Base-by-base conservation (phyloP, 2,113 vertebrate genomes). In the Psilopsiagon aurifrons region DNA sequence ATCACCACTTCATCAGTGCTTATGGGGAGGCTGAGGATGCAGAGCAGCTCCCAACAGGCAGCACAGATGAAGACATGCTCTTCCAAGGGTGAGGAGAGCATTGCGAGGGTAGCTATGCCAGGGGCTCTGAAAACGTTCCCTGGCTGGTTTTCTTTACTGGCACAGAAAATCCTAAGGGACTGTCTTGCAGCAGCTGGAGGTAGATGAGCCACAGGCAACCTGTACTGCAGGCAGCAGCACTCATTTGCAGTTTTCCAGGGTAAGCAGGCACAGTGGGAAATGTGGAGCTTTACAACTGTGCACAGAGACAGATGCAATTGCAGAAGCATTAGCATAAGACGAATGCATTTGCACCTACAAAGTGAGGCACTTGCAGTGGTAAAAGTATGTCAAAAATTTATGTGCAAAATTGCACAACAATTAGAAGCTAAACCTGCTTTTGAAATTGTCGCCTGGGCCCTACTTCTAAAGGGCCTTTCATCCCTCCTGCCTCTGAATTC, bases 381-480 rank as follows among this genome's bases (percentile, higher is more conserved):
- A 95, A 63, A 85, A 90, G 63, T 59, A 63, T 93, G 93, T 94
- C 59, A 94, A 91, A 95, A 95, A 91, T 55, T 54, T 44, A 77
- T 63, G 71, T 80, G 82, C 67, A 91, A 88, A 95, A 94, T 5
- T 86, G 87, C 17, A 1, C 68, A 95, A 93, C 91, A 94, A 91
- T 95, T 89, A 92, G 52, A 83, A 80, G 59, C 85, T 90, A 94
- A 97, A 91, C 41, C 84, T 83, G 92, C 91, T 93, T 96, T 96
- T 93, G 93, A 96, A 94, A 95, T 29, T 76, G 85, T 67, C 94
- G 54, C 54, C 49, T 77, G 44, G 81, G 54, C 33, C 54, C 75
- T 87, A 46, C 95, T 95, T 97, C 95, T 96, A 27, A 96, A 93
- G 75, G 91, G 63, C n/a, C 93, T 97, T 96, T 97, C 88, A 95